Conservation (phyloP, 2,888 invertebrate genomes). For the Spatulosminthurus flaviceps region DNA sequence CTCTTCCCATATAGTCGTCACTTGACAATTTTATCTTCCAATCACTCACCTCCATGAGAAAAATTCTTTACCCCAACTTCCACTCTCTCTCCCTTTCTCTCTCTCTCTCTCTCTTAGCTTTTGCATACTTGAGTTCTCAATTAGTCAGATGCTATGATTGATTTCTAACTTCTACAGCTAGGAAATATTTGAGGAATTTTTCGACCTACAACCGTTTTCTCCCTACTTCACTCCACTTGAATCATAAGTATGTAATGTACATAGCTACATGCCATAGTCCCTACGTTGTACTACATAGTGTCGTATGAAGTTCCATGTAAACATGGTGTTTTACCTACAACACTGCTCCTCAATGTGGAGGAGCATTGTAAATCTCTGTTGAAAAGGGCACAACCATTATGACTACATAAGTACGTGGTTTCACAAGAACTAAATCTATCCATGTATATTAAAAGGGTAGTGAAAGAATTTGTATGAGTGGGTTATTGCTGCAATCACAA, state of each 20-base stretch:
- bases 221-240: neutral
- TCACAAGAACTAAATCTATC: no score
- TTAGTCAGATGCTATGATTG: slow-evolving; percentile 20
- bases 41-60: slow-evolving; percentile 27
- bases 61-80: slow-evolving; percentile 5
- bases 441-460: no score
- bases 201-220: neutral
- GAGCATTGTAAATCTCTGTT: neutral
- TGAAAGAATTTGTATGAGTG: no score
- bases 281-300: no score
- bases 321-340: neutral
- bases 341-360: neutral
- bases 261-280: no score
- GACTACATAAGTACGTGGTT: no score
- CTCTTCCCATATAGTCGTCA: neutral
- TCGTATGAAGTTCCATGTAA: neutral
- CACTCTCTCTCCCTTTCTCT: neutral
- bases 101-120: no score
- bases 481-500: no score
- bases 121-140: slow-evolving; percentile 6
- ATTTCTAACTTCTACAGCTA: slow-evolving; percentile 1
- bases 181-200: slow-evolving; percentile 11
- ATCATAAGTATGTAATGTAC: no score
- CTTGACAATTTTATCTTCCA: slow-evolving; percentile 43
- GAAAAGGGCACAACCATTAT: no score